Evolutionary conservation across 2,888 invertebrate species (phyloP), one percentile per base, ranked within the genome.

Genomic region (Heteromyza rotundicornis): DNA sequence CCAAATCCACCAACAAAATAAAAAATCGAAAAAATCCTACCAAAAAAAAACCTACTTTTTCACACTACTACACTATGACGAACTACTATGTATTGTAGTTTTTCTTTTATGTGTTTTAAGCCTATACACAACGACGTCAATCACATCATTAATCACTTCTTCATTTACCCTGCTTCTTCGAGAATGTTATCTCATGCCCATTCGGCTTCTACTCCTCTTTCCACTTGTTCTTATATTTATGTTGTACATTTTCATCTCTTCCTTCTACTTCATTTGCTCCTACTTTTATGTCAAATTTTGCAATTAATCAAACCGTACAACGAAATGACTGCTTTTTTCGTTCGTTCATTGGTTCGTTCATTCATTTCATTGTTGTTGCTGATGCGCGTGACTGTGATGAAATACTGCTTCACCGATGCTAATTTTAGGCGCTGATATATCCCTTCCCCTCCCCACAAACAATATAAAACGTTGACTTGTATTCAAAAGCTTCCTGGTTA

Each of bases 71-170:
- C 27, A 27, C 27, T 27, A 27, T 27, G 5, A 7, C 27, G n/a
- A n/a, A n/a, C n/a, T n/a, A n/a, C n/a, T n/a, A n/a, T n/a, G n/a
- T n/a, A n/a, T n/a, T 27, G 27, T 27, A 10, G 5, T 5, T 27
- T 5, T 27, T 5, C 10, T 27, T 27, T 5, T 27, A 10, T 27
- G 27, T 27, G 27, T 27, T 10, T 40, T n/a, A 40, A n/a, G 40
- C 40, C 40, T n/a, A 67, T 19, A 17, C 44, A 22, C n/a, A n/a
- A n/a, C 2, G 22, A 49, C 24, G 63, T 70, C 70, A 68, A 72
- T 69, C 71, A 72, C 62, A 62, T 72, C 70, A 70, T 70, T 70
- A 70, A 70, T 72, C 70, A 70, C 59, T 64, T 35, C n/a, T 47
- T 17, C 36, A 54, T n/a, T n/a, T 40, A n/a, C 8, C 10, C 40